Conservation (phyloP, 2,113 vertebrate genomes). For the Hippocampus mohnikei region DNA sequence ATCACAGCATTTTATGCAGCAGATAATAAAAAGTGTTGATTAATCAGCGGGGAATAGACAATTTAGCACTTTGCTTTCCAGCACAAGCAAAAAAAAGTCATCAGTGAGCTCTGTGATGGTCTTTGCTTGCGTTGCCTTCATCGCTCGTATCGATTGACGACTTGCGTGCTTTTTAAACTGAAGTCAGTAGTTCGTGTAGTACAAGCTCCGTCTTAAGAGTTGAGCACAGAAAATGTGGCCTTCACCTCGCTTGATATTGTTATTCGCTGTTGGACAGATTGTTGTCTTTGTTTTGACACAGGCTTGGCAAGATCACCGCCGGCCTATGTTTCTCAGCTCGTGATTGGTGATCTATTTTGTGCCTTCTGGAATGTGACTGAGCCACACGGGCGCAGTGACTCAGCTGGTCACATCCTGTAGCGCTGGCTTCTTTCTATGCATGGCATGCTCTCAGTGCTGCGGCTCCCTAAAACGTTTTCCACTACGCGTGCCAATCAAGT, state of each 20-base stretch:
- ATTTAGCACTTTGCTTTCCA: background rate
- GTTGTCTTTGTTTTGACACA: background rate
- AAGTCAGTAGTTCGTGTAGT: background rate
- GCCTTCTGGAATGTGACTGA: conserved; percentile 44
- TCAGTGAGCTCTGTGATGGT: background rate
- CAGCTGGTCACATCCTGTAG: conserved; percentile 44
- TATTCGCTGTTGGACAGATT: background rate
- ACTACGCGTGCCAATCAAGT: too few relatives aligned
- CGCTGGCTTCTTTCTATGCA: background rate
- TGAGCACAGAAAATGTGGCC: background rate
- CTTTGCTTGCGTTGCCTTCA: background rate
- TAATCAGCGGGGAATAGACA: background rate
- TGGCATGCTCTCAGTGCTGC: background rate
- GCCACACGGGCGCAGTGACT: conserved; percentile 26
- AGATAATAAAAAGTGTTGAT: background rate
- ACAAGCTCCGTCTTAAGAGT: too few relatives aligned
- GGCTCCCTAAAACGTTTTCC: background rate
- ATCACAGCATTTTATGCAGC: background rate
- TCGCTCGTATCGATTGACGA: background rate
- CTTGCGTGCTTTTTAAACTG: background rate
- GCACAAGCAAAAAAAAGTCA: background rate
- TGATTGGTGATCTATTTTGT: background rate
- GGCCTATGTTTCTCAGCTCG: background rate
- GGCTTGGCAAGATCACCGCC: background rate
- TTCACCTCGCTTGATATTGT: background rate